phyloP scores from a whole-genome alignment of 2,113 vertebrate species.

The Xyrauchen texanus region DNA sequence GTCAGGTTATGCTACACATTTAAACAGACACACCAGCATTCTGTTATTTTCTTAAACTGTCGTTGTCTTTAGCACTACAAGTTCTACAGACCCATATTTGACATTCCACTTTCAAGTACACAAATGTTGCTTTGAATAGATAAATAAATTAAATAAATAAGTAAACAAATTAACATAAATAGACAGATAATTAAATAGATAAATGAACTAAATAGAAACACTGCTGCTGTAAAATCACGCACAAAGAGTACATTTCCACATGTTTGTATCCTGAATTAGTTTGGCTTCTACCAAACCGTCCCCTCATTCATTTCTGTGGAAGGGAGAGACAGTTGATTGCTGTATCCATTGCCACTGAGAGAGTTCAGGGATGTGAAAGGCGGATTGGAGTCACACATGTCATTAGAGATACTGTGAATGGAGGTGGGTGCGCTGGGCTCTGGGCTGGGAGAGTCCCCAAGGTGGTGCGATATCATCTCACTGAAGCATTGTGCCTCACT shows the following conservation, averaged over 20 bases:
- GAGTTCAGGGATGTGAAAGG: constrained; percentile 87
- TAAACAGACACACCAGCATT: constrained; percentile 32
- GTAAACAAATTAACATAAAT: constrained; percentile 3
- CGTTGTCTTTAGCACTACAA: constrained; percentile 4
- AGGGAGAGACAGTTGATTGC: constrained; percentile 91
- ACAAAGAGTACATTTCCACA: constrained; percentile 24
- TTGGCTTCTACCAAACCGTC: constrained; percentile 84
- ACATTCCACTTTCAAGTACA: constrained; percentile 50
- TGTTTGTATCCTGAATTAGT: constrained; percentile 52
- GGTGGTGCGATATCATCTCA: constrained; percentile 88
- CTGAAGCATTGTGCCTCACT: constrained; percentile 90
- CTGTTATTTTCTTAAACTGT: constrained; percentile 32
- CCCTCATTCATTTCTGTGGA: constrained; percentile 96
- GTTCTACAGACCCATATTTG: constrained; percentile 16
- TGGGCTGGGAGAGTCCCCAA: constrained; percentile 91
- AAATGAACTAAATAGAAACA: constrained; percentile 34
- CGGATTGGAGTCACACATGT: constrained; percentile 89
- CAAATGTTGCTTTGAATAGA: constrained; percentile 60
- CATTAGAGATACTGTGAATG: constrained; percentile 90
- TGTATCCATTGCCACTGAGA: constrained; percentile 87
- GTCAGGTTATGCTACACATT: not conserved
- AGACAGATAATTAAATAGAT: constrained; percentile 48
- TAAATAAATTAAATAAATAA: constrained; percentile 52
- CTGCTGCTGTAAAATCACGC: constrained; percentile 23
- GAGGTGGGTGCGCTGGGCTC: constrained; percentile 89